These are phyloP conservation scores for Alloscopus bannaensis DNA, from an alignment of 2,888 invertebrate genomes.

Conservation along the genomic window DNA sequence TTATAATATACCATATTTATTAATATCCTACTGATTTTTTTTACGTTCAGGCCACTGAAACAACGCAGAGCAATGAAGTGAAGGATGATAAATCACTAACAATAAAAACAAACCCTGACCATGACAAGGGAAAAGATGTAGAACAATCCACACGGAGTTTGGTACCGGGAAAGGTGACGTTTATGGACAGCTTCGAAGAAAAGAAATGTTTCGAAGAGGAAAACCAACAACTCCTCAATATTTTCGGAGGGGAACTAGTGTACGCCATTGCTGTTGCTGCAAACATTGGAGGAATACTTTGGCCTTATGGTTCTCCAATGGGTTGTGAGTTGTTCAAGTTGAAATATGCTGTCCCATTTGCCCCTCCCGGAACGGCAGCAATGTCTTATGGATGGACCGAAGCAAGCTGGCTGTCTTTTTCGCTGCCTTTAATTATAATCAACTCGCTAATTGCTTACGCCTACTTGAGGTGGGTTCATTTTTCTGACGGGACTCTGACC, in stretches of 20 bases:
- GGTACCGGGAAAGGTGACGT: no score
- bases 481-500: no score
- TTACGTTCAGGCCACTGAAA: no score
- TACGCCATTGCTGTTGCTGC: constrained; percentile 45
- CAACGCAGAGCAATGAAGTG: no score
- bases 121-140: not conserved
- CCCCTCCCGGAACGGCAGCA: not conserved
- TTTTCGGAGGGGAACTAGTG: constrained; percentile 43
- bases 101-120: no score
- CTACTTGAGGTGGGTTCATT: constrained; percentile 4
- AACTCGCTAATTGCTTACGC: constrained; percentile 3
- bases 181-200: not conserved
- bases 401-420: constrained; percentile 39
- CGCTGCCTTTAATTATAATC: constrained; percentile 32
- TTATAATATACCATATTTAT: not conserved
- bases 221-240: constrained; percentile 25
- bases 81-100: no score
- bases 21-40: not conserved
- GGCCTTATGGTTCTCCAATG: constrained; percentile 51
- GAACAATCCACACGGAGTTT: no score
- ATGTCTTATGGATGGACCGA: constrained; percentile 4
- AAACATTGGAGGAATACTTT: constrained; percentile 67
- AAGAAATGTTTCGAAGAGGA: constrained; percentile 28
- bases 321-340: constrained; percentile 21
- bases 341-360: constrained; percentile 3